Base-by-base conservation (phyloP, 2,888 invertebrate species). In the Oxytorus armatus region DNA sequence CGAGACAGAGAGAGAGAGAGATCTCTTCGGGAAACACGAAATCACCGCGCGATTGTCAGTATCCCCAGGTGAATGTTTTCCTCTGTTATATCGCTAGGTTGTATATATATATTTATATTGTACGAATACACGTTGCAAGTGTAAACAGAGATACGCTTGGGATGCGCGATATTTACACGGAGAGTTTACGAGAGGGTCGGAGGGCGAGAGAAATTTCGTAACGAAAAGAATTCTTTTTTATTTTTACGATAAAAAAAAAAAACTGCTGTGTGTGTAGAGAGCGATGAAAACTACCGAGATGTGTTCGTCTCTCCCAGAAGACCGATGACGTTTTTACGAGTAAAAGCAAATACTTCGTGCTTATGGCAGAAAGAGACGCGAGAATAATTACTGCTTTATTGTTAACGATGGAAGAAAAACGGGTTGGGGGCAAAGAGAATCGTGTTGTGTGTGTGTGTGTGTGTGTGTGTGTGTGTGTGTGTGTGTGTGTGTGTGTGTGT, bases 81-180 rank as follows among this genome's bases (percentile, higher is more conserved):
- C 25, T n/a, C 10, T 63, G 25, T 73, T 25, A 39, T 61, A 61
- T 49, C 42, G 11, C n/a, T n/a, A 23, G 16, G 25, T 55, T 14
- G 39, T 53, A 14, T 49, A 29, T 63, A 29, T 29, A 18, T 10
- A 25, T 61, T 21, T 23, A 14, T 16, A 16, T 21, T 23, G 25
- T 25, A 25, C 11, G n/a, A 3, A 53, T 16, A 49, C 21, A 59
- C 42, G 61, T 42, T 72, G 72, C 61, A 75, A 68, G n/a, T 77
- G 68, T 68, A 72, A 80, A 72, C 80, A 77, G 47, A 61, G 77
- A 69, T 80, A 77, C 51, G 55, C n/a, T n/a, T 44, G 69, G 53
- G 57, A 44, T 49, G 59, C 44, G 25, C 39, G 65, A 42, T 80
- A 53, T 80, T 80, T 80, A 47, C 80, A 51, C 61, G 68, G 29